phyloP scores from a whole-genome alignment of 1,140 invertebrate species.

The Nomia melanderi region DNA sequence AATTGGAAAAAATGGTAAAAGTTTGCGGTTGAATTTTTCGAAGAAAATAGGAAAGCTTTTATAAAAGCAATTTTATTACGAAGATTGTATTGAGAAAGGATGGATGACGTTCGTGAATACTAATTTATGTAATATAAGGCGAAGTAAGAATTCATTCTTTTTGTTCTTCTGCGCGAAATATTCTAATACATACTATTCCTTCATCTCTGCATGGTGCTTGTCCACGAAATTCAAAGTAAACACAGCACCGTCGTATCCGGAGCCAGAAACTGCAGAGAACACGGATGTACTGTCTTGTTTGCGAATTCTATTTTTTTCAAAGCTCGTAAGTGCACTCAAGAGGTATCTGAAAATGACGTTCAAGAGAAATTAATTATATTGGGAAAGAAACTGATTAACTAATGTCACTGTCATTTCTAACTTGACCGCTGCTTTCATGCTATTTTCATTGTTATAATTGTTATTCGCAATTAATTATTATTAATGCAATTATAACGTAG shows the following conservation, averaged over 20 bases:
- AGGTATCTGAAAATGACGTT: conserved; percentile 80
- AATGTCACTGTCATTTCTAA: too few species aligned
- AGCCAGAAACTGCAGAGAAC: conserved; percentile 82
- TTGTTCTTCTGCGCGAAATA: neutral
- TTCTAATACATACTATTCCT: conserved; percentile 81
- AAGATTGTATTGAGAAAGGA: neutral
- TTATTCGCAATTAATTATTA: too few species aligned
- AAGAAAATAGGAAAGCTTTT: too few species aligned
- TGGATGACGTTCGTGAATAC: neutral
- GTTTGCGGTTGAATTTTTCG: too few species aligned
- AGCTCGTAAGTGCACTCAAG: conserved; percentile 81
- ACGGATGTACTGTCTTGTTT: conserved; percentile 86
- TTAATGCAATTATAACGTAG: too few species aligned
- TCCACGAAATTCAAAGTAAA: conserved; percentile 85
- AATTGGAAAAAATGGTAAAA: too few species aligned
- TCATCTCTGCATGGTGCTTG: conserved; percentile 82
- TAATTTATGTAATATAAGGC: neutral
- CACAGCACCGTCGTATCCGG: conserved; percentile 83
- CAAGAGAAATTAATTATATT: too few species aligned
- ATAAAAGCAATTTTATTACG: neutral
- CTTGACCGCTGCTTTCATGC: too few species aligned
- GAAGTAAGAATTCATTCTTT: neutral
- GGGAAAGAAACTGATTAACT: too few species aligned
- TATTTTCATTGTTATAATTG: too few species aligned
- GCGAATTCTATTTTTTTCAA: conserved; percentile 84